Evolutionary conservation across 2,113 vertebrate species (phyloP).

Genomic region (Tachuris rubrigastra): DNA sequence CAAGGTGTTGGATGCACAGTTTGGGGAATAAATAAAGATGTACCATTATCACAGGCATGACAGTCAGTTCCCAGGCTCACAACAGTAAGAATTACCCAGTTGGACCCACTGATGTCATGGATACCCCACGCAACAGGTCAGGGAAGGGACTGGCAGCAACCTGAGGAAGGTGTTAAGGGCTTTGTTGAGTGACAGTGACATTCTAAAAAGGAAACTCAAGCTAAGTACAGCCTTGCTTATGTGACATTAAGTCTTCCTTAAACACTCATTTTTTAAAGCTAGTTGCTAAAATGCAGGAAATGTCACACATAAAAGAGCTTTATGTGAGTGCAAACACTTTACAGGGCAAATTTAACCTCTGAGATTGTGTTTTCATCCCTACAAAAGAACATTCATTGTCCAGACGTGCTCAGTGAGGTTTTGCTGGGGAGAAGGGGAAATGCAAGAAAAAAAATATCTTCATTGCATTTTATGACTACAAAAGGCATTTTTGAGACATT

Average conservation of each 20-base stretch:
- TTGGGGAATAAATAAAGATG: background rate
- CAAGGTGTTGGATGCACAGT: background rate
- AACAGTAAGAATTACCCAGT: background rate
- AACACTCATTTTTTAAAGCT: background rate
- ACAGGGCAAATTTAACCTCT: background rate
- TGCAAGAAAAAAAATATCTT: background rate
- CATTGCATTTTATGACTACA: background rate
- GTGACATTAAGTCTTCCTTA: background rate
- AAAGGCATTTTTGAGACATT: background rate
- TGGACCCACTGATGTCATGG: background rate
- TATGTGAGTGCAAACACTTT: slow-evolving; percentile 21
- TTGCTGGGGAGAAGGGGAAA: background rate
- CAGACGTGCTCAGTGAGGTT: background rate
- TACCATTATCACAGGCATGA: background rate
- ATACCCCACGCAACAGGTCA: background rate
- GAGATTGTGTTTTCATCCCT: background rate
- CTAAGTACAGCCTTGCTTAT: background rate
- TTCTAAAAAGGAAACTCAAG: background rate
- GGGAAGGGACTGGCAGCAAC: background rate
- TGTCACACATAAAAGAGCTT: slow-evolving; percentile 2
- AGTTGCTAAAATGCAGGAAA: background rate
- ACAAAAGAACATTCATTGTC: slow-evolving; percentile 5
- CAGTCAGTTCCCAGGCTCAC: background rate
- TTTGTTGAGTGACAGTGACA: background rate
- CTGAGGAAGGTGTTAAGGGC: background rate